A percentile compares a stretch with the other conserved stretches of the same genome.
phyloP scores from a whole-genome alignment of 2,113 vertebrate species.

The Melanerpes aurifrons region DNA sequence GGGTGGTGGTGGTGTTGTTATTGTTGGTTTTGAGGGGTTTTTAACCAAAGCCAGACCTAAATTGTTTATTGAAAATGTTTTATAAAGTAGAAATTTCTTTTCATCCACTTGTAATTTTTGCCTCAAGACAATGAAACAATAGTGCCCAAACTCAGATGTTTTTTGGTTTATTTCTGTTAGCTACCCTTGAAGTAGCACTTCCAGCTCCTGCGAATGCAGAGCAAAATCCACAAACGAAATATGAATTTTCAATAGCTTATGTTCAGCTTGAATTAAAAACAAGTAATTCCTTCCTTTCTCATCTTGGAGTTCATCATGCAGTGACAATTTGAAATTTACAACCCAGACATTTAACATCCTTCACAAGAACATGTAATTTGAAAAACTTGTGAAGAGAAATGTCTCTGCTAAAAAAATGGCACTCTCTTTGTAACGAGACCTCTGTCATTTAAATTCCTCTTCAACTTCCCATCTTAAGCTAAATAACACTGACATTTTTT shows the following conservation, averaged over 20 bases:
- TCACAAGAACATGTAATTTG: constrained; percentile 78
- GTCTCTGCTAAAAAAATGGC: constrained; percentile 65
- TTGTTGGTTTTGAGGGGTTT: not conserved
- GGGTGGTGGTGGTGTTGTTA: too few species aligned
- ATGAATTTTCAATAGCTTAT: constrained; percentile 66
- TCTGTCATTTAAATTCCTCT: constrained; percentile 73
- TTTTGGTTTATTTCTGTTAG: constrained; percentile 9
- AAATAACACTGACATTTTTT: constrained; percentile 74
- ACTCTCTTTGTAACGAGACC: constrained; percentile 70
- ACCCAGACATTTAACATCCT: constrained; percentile 71
- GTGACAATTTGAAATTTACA: constrained; percentile 72
- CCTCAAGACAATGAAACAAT: not conserved
- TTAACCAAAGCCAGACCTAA: not conserved
- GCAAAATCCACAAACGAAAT: constrained; percentile 52
- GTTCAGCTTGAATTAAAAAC: constrained; percentile 56
- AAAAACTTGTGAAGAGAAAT: constrained; percentile 77
- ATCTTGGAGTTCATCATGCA: constrained; percentile 67
- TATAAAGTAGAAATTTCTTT: not conserved
- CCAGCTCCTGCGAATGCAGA: constrained; percentile 41
- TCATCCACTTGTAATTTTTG: constrained; percentile 9
- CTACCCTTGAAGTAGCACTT: not conserved
- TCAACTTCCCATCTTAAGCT: constrained; percentile 61
- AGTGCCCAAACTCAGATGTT: not conserved
- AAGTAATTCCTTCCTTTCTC: constrained; percentile 52
- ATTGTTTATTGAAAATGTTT: not conserved